These are phyloP conservation scores for Tineola bisselliella DNA, from an alignment of 2,888 invertebrate genomes.

Conservation along the genomic window DNA sequence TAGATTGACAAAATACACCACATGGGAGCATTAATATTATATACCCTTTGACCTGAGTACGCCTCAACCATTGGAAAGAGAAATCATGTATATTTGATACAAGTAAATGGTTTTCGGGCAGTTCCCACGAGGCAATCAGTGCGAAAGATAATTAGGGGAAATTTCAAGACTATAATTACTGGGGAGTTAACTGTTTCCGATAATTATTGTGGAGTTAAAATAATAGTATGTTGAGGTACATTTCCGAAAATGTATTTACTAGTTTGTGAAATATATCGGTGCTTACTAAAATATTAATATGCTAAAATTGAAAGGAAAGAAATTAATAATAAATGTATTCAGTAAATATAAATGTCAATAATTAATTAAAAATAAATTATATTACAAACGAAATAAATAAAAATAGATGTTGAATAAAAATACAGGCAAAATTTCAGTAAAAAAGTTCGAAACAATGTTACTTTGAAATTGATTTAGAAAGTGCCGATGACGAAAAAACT, in stretches of 20 bases:
- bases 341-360: too few species aligned
- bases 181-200: constrained; percentile 52
- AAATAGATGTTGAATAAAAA: background rate
- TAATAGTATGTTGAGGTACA: background rate
- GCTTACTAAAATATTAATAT: too few species aligned
- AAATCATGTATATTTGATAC: constrained; percentile 50
- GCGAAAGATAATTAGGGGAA: constrained; percentile 14
- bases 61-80: constrained; percentile 8
- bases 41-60: constrained; percentile 2
- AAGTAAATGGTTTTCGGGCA: constrained; percentile 55
- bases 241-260: background rate
- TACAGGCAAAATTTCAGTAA: background rate
- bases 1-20: background rate
- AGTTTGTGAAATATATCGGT: too few species aligned
- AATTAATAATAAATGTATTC: too few species aligned
- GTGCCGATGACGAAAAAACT: background rate
- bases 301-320: too few species aligned
- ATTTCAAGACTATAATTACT: constrained; percentile 35
- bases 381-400: too few species aligned
- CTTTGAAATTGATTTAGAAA: background rate
- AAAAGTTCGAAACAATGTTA: background rate
- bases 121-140: constrained; percentile 46
- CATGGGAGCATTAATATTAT: background rate
- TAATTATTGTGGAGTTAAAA: constrained; percentile 34
- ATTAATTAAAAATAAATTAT: too few species aligned